Evolutionary conservation across 1,140 invertebrate genomes (phyloP).

Genomic region (Drosophila melanogaster): DNA sequence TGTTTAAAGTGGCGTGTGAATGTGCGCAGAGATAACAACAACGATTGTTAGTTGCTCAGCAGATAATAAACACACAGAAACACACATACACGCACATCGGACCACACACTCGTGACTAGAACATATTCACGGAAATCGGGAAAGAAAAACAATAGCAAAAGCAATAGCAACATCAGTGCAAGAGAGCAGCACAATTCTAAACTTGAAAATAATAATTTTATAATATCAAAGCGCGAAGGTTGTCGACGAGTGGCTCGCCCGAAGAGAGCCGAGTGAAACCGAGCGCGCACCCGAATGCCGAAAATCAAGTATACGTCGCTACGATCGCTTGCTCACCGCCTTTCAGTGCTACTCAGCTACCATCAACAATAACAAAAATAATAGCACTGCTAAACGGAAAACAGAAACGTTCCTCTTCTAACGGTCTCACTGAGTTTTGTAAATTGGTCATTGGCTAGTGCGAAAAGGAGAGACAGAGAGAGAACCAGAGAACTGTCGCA

Average conservation of each 20-base stretch:
- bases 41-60: conserved; percentile 46
- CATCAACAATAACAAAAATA: conserved; percentile 5
- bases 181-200: conserved; percentile 31
- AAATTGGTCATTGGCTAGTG: conserved; percentile 61
- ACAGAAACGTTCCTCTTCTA: conserved; percentile 38
- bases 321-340: conserved; percentile 23
- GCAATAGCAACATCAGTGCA: not conserved
- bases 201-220: conserved; percentile 47
- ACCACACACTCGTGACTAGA: conserved; percentile 37
- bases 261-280: conserved; percentile 5
- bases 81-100: conserved; percentile 18
- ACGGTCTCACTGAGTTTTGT: conserved; percentile 47
- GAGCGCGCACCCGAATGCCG: conserved; percentile 13
- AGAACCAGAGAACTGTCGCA: conserved; percentile 1
- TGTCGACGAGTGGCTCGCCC: conserved; percentile 23
- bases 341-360: conserved; percentile 1
- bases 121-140: conserved; percentile 48
- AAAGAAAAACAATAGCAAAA: conserved; percentile 10
- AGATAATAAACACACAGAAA: conserved; percentile 63
- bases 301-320: conserved; percentile 35
- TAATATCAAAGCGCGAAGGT: conserved; percentile 35
- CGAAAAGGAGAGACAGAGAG: not conserved
- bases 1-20: conserved; percentile 83
- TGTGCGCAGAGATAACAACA: conserved; percentile 62
- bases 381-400: conserved; percentile 12